Evolutionary conservation across 1,140 invertebrate genomes (phyloP).

Genomic region (Muscidifurax raptorellus): DNA sequence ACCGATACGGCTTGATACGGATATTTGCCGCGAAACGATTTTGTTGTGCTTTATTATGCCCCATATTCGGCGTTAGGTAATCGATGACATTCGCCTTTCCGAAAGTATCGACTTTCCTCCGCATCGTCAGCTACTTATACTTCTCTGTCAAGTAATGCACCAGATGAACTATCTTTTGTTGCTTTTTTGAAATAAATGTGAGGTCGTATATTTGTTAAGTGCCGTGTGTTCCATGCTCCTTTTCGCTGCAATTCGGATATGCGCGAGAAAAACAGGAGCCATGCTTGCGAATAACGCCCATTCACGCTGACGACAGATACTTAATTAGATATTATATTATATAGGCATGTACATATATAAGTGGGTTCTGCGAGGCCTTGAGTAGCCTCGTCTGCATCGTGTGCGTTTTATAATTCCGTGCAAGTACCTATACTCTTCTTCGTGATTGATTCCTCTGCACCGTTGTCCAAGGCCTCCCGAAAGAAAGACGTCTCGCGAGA

Average conservation of each 20-base stretch:
- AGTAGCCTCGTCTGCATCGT: background rate
- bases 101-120: background rate
- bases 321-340: too few relatives aligned
- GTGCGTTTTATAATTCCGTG: background rate
- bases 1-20: background rate
- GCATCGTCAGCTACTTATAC: background rate
- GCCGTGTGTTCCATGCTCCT: too few relatives aligned
- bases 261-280: background rate
- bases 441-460: background rate
- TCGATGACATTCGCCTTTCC: background rate
- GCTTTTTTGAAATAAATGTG: background rate
- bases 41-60: background rate
- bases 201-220: background rate
- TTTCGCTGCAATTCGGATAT: background rate
- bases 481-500: background rate
- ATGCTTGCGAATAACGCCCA: constrained; percentile 4
- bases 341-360: too few relatives aligned
- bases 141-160: background rate
- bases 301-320: background rate
- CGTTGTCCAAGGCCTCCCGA: background rate
- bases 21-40: background rate
- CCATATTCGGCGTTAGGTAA: constrained; percentile 5
- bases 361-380: background rate
- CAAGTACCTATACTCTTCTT: background rate
- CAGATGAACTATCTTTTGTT: background rate